Base-by-base conservation (phyloP, 1,140 invertebrate genomes). In the Drosophila pachea region DNA sequence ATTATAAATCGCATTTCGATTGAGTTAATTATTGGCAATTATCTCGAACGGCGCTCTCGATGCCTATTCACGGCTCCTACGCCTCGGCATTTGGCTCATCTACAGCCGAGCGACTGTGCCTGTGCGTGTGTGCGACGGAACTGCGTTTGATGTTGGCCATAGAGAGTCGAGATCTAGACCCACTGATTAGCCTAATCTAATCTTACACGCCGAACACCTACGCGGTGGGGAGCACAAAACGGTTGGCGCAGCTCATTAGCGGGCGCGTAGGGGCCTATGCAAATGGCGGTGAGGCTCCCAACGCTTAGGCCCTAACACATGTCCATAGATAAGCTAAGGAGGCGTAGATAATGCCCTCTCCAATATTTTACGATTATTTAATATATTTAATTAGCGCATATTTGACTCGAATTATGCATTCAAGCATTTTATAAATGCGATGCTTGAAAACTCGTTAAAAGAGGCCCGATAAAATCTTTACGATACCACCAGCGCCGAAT, bases 341-440 rank as follows among this genome's bases (percentile, higher is more conserved):
- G 81, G 81, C 81, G 81, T 86, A 84, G 67, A 86, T 76, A 84
- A 84, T 84, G 67, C 61, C 63, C 68, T 56, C 43, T 35, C 58
- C 65, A 68, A 48, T 58, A 60, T 74, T 84, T 86, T 76, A 84
- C 86, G 81, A 76, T 81, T 72, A 81, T 84, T 84, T 86, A 84
- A 84, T 84, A 79, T 74, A 84, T 84, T 84, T 86, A 84, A 84
- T 84, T 84, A 84, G 76, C 73, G 81, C 76, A 84, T 84, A 74
- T 82, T 72, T 49, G 52, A 54, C 49, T 61, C 43, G 54, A 74
- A 86, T 86, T 76, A 81, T 84, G 48, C 64, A 86, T 86, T 84
- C 73, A 74, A 50, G 31, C 38, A 14, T 48, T 52, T 55, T 11
- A 50, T 32, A 33, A 12, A 50, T 16, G 63, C 38, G 38, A 58